Base-by-base conservation (phyloP, 2,797 vertebrate genomes). In the Remorina albescens region DNA sequence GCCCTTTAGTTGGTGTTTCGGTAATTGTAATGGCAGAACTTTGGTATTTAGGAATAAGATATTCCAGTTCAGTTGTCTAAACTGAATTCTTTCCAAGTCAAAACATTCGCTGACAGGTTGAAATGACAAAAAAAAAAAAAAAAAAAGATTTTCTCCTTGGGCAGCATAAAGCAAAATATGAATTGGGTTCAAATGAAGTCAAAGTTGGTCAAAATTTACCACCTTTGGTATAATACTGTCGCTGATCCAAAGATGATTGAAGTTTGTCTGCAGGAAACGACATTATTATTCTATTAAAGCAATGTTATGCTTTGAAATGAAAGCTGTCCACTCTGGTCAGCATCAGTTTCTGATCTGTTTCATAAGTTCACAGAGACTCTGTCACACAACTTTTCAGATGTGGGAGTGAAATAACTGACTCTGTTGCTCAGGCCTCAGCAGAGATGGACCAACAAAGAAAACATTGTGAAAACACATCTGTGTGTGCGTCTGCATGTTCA, bases 231-330 rank as follows among this genome's bases (percentile, higher is more conserved):
- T 30, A 8, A 11, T 16, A 25, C 10, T 9, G 23, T 28, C 34
- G 3, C 19, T 18, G 8, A 7, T 8, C 56, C 11, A 54, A 42
- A 37, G 4, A 56, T 42, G 44, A 71, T 54, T 32, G 41, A 67
- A 59, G 26, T 69, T 63, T 55, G 65, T 65, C 54, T 41, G 6
- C 32, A 63, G 61, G 26, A 67, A 72, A 54, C 44, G 2, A 34
- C 26, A 23, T 58, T 68, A 71, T 69, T 73, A 67, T 71, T 72
- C 47, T 9, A 60, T 42, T 61, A 46, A 74, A 64, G 28, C 37
- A 26, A 28, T 71, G 59, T 80, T 76, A 81, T 70, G 67, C 65
- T 81, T 78, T 41, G 23, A 81, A 83, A 57, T 62, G 28, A 63
- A 75, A 57, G 56, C 30, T 46, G 60, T 80, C 77, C 34, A 13